Base-by-base conservation (phyloP, 2,113 vertebrate species). In the Paramisgurnus dabryanus region DNA sequence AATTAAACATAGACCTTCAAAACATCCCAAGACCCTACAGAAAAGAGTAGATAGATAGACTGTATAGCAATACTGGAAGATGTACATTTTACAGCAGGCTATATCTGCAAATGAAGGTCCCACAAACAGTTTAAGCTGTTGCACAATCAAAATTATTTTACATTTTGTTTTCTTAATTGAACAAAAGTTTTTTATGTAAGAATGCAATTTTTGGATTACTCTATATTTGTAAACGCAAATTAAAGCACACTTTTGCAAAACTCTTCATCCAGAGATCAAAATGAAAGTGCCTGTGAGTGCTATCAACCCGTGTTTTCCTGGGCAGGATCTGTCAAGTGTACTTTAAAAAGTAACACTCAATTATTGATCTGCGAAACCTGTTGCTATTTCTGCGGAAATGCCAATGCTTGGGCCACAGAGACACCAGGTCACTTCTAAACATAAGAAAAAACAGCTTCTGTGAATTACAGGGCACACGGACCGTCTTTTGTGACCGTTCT, bases 281-380 rank as follows among this genome's bases (percentile, higher is more conserved):
- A 73, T 12, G 34, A 4, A 57, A 57, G 7, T 12, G 39, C 7
- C n/a, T 4, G 5, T 60, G 53, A 73, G 2, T 43, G 15, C 22
- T 34, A 6, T 43, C 45, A 50, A 43, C 53, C 34, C 63, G 27
- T 1, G 64, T 63, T 68, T 43, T 5, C 2, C 58, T 53, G 5
- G 39, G 8, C 40, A 27, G 9, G 6, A 22, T 34, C 34, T 22
- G n/a, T 65, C 17, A 60, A 70, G 69, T 40, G 63, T 81, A 84
- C 84, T 87, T 91, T 87, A 85, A 86, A 84, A 87, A 78, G 81
- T 74, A 82, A 73, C 67, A 7, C n/a, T 89, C 61, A 86, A 90
- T 90, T 87, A 90, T 90, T 89, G 64, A 92, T 80, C 85, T 80
- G 77, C 34, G 65, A 69, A 80, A 83, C 70, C 41, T 78, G 76